These are phyloP conservation scores for Temnopleurus reevesii DNA, from an alignment of 53 echinoderm and acorn worm genomes.

Conservation along the genomic window DNA sequence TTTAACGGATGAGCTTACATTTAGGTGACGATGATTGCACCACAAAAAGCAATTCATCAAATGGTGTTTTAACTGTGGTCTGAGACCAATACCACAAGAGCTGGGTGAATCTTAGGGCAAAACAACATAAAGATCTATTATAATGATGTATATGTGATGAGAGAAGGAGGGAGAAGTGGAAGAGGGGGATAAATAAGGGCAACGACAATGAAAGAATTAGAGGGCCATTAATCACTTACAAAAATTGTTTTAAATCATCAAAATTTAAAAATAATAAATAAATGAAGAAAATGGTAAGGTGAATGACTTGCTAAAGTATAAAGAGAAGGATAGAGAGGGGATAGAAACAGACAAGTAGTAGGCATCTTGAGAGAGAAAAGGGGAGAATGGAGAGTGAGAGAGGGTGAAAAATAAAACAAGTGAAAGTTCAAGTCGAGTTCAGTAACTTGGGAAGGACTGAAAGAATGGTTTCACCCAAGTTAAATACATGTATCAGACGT, in stretches of 20 bases:
- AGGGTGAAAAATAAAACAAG: neutral
- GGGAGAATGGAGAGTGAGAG: neutral
- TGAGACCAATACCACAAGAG: neutral
- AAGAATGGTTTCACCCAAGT: slow-evolving; percentile 20
- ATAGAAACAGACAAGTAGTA: neutral
- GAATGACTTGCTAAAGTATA: neutral
- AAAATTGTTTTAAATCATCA: no score
- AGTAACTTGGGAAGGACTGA: slow-evolving; percentile 20
- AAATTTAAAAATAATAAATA: no score
- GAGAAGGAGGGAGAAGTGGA: neutral
- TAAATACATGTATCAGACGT: neutral
- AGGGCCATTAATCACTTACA: neutral
- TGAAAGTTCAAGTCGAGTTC: slow-evolving; percentile 21
- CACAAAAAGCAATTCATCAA: slow-evolving; percentile 18
- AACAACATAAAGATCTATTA: neutral
- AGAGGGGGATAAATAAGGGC: neutral
- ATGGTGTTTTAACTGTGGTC: slow-evolving; percentile 33
- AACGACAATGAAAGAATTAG: neutral
- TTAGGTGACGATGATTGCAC: neutral
- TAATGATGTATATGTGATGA: neutral
- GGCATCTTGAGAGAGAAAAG: neutral
- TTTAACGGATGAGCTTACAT: slow-evolving; percentile 11
- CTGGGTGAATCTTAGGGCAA: neutral
- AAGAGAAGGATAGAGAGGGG: neutral
- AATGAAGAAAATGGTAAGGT: neutral